Evolutionary conservation across 2,113 vertebrate species (phyloP).

Genomic region (Laterallus jamaicensis): DNA sequence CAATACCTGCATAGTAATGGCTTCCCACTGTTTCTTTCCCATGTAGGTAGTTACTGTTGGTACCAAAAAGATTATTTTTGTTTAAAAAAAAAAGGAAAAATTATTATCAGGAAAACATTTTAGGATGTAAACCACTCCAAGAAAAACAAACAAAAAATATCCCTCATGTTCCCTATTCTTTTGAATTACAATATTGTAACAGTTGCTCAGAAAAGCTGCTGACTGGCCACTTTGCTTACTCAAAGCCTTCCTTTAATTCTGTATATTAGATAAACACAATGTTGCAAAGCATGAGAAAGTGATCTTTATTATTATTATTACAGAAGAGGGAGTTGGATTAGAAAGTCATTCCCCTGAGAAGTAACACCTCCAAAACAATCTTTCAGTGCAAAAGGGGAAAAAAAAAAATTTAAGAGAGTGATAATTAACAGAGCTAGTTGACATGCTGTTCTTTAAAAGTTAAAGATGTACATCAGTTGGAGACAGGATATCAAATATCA

Average conservation of each 20-base stretch:
- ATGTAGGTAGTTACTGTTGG: not conserved
- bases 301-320: not conserved
- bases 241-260: not conserved
- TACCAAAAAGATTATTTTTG: not conserved
- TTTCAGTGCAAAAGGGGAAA: not conserved
- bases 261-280: not conserved
- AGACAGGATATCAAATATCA: slow-evolving; percentile 52
- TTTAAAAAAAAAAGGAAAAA: not conserved
- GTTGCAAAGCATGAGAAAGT: not conserved
- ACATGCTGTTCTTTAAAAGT: slow-evolving; percentile 34
- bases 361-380: not conserved
- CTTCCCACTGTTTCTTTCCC: not conserved
- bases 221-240: not conserved
- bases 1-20: not conserved
- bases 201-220: slow-evolving; percentile 2
- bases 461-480: not conserved
- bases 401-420: not conserved
- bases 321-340: not conserved
- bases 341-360: not conserved
- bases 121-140: not conserved
- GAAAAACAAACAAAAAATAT: not conserved
- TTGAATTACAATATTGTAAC: not conserved
- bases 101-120: not conserved
- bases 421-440: slow-evolving; percentile 14
- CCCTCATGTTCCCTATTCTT: not conserved